Evolutionary conservation across 2,888 invertebrate species (phyloP).

Genomic region (Parnassius smintheus): DNA sequence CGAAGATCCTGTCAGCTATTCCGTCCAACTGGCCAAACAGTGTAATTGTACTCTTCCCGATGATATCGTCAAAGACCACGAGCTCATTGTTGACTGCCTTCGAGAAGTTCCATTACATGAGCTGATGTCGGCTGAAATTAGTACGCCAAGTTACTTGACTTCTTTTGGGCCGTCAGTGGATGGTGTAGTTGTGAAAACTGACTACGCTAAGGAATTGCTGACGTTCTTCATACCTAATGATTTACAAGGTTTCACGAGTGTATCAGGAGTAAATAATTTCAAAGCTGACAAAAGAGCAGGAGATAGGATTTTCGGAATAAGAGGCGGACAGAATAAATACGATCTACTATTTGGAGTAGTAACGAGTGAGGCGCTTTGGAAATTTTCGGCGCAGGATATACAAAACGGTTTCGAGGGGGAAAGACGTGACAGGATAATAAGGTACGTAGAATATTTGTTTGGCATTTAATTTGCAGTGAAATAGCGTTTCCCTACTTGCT

Average conservation of each 20-base stretch:
- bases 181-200: slow-evolving; percentile 95
- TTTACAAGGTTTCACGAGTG: slow-evolving; percentile 83
- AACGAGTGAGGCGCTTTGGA: slow-evolving; percentile 94
- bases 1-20: slow-evolving; percentile 92
- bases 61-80: slow-evolving; percentile 90
- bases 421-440: slow-evolving; percentile 91
- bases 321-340: slow-evolving; percentile 84
- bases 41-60: slow-evolving; percentile 92
- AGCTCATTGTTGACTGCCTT: slow-evolving; percentile 91
- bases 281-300: slow-evolving; percentile 83
- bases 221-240: slow-evolving; percentile 86
- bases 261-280: slow-evolving; percentile 78
- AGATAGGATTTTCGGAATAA: slow-evolving; percentile 81
- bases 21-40: slow-evolving; percentile 89
- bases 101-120: slow-evolving; percentile 88
- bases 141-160: slow-evolving; percentile 90
- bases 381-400: slow-evolving; percentile 92
- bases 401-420: slow-evolving; percentile 94
- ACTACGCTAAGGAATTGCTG: slow-evolving; percentile 90
- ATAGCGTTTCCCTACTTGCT: slow-evolving; percentile 13
- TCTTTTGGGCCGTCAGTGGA: slow-evolving; percentile 97
- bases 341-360: slow-evolving; percentile 96
- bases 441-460: slow-evolving; percentile 74
- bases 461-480: slow-evolving; percentile 46
- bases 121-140: slow-evolving; percentile 88